These are phyloP conservation scores for Phthorimaea operculella DNA, from an alignment of 1,140 invertebrate genomes.

Conservation along the genomic window DNA sequence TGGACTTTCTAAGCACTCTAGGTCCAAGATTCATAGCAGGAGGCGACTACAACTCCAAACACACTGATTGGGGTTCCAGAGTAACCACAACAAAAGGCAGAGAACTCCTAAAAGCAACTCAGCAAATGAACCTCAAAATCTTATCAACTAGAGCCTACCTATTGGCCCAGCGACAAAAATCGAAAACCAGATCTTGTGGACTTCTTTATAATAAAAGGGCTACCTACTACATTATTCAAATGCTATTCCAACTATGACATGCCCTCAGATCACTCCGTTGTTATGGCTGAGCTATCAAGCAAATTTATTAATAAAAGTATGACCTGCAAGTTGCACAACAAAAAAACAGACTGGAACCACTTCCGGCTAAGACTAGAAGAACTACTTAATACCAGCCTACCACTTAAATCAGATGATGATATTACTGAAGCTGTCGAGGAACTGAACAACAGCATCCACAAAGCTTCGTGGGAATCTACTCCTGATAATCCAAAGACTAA, in stretches of 20 bases:
- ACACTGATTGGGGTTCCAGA: conserved; percentile 17
- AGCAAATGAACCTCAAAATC: background rate
- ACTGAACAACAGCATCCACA: conserved; percentile 18
- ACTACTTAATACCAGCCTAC: conserved; percentile 9
- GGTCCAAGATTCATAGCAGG: background rate
- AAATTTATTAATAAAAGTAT: background rate
- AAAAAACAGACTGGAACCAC: conserved; percentile 19
- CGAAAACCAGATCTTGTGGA: conserved; percentile 19
- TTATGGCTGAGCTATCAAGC: background rate
- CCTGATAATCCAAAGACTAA: background rate
- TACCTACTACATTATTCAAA: conserved; percentile 3
- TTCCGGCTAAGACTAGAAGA: conserved; percentile 9
- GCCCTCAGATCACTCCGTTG: conserved; percentile 17
- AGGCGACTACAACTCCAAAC: conserved; percentile 16
- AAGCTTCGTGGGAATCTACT: conserved; percentile 17
- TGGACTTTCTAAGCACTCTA: no score
- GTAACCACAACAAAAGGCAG: conserved; percentile 12
- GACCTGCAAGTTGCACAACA: conserved; percentile 9
- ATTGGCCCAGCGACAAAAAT: conserved; percentile 20
- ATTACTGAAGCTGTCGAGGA: conserved; percentile 17
- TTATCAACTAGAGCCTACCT: conserved; percentile 14
- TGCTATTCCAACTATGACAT: conserved; percentile 13
- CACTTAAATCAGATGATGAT: conserved; percentile 15
- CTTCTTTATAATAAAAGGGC: conserved; percentile 16
- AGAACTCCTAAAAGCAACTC: conserved; percentile 5